Base-by-base conservation (phyloP, 2,113 vertebrate species). In the Synchiropus splendidus region DNA sequence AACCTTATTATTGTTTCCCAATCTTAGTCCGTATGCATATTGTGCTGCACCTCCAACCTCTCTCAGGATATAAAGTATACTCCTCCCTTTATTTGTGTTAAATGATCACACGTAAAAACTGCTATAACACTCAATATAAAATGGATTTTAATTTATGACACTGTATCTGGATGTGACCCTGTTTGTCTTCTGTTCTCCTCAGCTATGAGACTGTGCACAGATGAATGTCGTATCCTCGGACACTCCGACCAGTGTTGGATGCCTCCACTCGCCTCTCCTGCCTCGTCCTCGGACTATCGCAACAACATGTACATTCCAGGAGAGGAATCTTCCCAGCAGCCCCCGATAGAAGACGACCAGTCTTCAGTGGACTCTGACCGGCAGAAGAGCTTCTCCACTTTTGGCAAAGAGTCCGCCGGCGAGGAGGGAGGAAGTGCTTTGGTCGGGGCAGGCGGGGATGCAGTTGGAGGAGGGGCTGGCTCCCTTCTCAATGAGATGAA, bases 161-260 rank as follows among this genome's bases (percentile, higher is more conserved):
- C n/a, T n/a, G n/a, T n/a, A n/a, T n/a, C 45, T 53, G 30, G 6
- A n/a, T n/a, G 6, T 43, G 30, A 32, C 51, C 21, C 2, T 2
- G 54, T 48, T 2, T 10, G 9, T 16, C 12, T 31, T 58, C 10
- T 56, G 40, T 41, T 1, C n/a, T n/a, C 51, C 4, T 49, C 10
- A 97, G 93, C 89, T 0, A 95, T 94, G 93, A 83, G 89, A 64
- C 82, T 94, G 36, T 98, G 95, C 82, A 98, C 95, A 0, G 94
- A 98, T 39, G 95, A 98, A 69, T 98, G 95, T 72, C 77, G 90
- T 14, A 83, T 98, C 46, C 80, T 98, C 60, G 94, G 94, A 14
- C 95, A 98, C 77, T 98, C 95, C 0, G 95, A 98, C 84, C 95
- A 97, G 80, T 98, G 95, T 81, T 98, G 95, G 95, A 98, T 98